Percentiles rank a stretch among this genome's conserved stretches.
phyloP scores from a whole-genome alignment of 2,888 invertebrate genomes.

The Amblyjoppa proteus region DNA sequence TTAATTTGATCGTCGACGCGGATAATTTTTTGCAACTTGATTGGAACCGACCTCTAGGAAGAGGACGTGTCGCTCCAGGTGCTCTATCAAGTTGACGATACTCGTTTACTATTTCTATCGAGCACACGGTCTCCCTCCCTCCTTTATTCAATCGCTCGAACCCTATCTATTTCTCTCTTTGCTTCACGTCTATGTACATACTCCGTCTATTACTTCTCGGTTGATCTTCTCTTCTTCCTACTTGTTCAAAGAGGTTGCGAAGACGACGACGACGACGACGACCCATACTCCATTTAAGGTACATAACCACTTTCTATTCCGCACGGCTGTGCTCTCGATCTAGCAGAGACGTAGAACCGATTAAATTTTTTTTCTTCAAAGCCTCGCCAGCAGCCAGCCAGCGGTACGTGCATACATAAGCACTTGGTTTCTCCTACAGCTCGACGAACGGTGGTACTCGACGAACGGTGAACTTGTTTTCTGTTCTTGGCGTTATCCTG shows the following conservation, averaged over 20 bases:
- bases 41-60: not conserved
- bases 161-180: slow-evolving; percentile 28
- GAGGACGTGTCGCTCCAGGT: not conserved
- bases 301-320: slow-evolving; percentile 75
- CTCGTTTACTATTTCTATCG: slow-evolving; percentile 15
- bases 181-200: slow-evolving; percentile 39
- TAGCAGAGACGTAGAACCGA: slow-evolving; percentile 68
- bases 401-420: slow-evolving; percentile 54
- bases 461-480: slow-evolving; percentile 3
- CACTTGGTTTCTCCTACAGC: slow-evolving; percentile 33
- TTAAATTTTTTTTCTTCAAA: slow-evolving; percentile 62
- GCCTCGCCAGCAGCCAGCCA: slow-evolving; percentile 22
- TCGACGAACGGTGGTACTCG: slow-evolving; percentile 3
- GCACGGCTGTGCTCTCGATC: slow-evolving; percentile 69
- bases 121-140: not conserved
- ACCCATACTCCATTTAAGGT: slow-evolving; percentile 67
- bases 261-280: slow-evolving; percentile 41
- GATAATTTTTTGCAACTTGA: not conserved
- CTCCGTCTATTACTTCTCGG: slow-evolving; percentile 22
- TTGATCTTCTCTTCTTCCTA: slow-evolving; percentile 45
- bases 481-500: slow-evolving; percentile 1
- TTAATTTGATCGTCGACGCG: not conserved
- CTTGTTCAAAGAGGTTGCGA: slow-evolving; percentile 40
- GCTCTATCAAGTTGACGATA: not conserved
- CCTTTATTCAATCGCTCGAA: slow-evolving; percentile 22